Conservation (phyloP, 2,113 vertebrate genomes). For the Scalopus aquaticus region DNA sequence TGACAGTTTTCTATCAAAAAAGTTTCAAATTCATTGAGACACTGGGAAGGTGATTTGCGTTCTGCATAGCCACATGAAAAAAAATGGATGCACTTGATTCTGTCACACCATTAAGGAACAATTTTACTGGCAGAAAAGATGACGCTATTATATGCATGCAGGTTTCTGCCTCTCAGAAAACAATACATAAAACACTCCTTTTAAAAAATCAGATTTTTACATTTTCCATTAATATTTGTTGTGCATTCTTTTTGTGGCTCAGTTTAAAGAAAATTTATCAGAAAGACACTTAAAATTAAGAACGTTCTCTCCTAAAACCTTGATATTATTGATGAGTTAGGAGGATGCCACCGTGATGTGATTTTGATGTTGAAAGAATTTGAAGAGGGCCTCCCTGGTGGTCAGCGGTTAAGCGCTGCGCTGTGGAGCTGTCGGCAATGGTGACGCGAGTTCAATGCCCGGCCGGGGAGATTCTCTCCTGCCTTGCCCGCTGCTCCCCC, state of each 20-base stretch:
- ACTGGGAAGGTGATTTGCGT: neutral
- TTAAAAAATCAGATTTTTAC: constrained; percentile 50
- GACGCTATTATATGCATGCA: constrained; percentile 32
- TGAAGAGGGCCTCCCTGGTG: no score
- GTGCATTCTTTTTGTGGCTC: constrained; percentile 13
- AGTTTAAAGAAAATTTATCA: constrained; percentile 47
- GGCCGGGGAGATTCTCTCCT: no score
- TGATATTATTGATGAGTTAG: neutral
- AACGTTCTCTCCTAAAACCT: neutral
- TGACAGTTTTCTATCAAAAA: neutral
- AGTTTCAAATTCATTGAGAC: constrained; percentile 24
- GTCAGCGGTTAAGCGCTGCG: no score
- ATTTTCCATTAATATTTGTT: constrained; percentile 60
- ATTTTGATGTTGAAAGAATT: neutral
- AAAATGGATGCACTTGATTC: constrained; percentile 55
- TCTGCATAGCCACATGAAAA: constrained; percentile 46
- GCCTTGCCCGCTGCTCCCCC: no score
- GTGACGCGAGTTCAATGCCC: no score
- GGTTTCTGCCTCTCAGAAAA: constrained; percentile 57
- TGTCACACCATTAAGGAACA: constrained; percentile 49
- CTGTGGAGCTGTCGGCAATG: no score
- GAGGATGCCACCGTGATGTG: neutral
- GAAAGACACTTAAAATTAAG: constrained; percentile 11
- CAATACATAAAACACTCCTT: constrained; percentile 44
- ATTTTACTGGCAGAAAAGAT: constrained; percentile 66